Base-by-base conservation (phyloP, 2,797 vertebrate species). In the Sitta carolinensis region DNA sequence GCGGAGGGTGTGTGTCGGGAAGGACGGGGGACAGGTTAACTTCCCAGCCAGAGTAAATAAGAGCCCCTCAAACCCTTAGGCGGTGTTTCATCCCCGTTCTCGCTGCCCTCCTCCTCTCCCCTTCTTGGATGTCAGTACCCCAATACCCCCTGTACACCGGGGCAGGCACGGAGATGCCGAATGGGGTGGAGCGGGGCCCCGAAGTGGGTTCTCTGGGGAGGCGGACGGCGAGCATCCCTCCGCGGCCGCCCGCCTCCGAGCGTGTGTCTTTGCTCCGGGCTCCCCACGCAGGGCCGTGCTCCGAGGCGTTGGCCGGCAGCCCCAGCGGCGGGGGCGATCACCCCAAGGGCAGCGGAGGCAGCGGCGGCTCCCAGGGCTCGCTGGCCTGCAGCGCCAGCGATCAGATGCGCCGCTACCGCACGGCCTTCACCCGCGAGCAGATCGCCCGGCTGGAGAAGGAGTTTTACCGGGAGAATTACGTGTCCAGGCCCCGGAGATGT, bases 391-490 rank as follows among this genome's bases (percentile, higher is more conserved):
- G 98, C 34, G 98, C 99, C 67, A 98, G 97, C 66, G 99, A 99
- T 93, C 99, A 99, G 98, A 99, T 99, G 98, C 98, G 99, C 89
- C 98, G 99, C 75, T 99, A 99, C 98, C 98, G 99, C 78, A 99
- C 99, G 3, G 99, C 99, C 61, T 99, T 99, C 97, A 99, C 99
- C 61, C 97, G 99, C 74, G 99, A 99, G 97, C 99, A 99, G 98
- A 99, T 99, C 88, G 99, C 98, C 40, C 98, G 99, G 17, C 96
- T 99, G 97, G 99, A 99, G 97, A 99, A 99, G 96, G 99, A 99
- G 92, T 99, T 99, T 97, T 99, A 99, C 97, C 97, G 99, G 92
- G 99, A 99, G 95, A 99, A 99, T 97, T 99, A 99, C 62, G 99
- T 99, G 64, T 99, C 99, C 73, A 98, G 99, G 96, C 99, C 99